Evolutionary conservation across 2,113 vertebrate species (phyloP), one percentile per base, ranked within the genome.

Genomic region (Phodopus roborovskii): DNA sequence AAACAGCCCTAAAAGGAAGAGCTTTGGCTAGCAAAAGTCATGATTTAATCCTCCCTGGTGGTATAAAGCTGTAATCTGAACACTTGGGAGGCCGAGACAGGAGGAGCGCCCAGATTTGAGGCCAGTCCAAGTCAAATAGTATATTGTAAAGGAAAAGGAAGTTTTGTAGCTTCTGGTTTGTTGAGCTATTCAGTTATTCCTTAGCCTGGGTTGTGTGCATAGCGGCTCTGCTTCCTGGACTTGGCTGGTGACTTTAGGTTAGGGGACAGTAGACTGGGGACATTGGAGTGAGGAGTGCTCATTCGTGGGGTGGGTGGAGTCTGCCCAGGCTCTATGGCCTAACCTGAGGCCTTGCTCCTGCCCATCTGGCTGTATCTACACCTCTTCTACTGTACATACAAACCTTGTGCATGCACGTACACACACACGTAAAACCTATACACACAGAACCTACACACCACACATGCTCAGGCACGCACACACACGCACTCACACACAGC

Each of bases 111-210:
- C 12, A 74, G 86, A 39, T 28, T 3, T 39, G 33, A 88, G 50
- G 36, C 15, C 50, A 88, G 64, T 48, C 13, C 28, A 17, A 12
- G 33, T 3, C 53, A 15, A 0, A 36, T 13, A n/a, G 1, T 33
- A 6, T 7, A 12, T 26, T 83, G 66, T 15, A 5, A 16, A 5
- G 1, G 9, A 39, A 75, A n/a, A 17, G 3, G 58, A 8, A 0
- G 0, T 0, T 0, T 1, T 0, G 0, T 1, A 0, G 28, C 5
- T 71, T 56, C 71, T 13, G 33, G 19, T 30, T 71, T 22, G 0
- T 19, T 73, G 36, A 2, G 81, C 39, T 16, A 8, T 81, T 26
- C 74, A 17, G 0, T 15, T 28, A 30, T 28, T 53, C 26, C 70
- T 58, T 28, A 73, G 60, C 22, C n/a, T 15, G 56, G 36, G 56